These are phyloP conservation scores for Sebastes cheni DNA, from an alignment of 2,797 vertebrate genomes.

Conservation along the genomic window DNA sequence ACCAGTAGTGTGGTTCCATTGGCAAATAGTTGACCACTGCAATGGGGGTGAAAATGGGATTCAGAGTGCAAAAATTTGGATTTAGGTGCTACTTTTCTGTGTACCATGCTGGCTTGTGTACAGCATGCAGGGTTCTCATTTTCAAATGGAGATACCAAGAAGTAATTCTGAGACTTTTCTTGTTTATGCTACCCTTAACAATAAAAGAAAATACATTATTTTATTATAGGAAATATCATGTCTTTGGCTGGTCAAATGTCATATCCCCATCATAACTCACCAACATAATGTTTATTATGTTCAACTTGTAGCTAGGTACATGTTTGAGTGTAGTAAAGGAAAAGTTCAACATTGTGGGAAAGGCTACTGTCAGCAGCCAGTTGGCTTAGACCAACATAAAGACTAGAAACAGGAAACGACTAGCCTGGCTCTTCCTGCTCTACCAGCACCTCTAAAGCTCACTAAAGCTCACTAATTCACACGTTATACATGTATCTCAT, in stretches of 20 bases:
- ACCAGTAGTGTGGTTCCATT: conserved; percentile 2
- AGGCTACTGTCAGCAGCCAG: background rate
- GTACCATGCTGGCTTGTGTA: background rate
- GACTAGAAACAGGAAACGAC: background rate
- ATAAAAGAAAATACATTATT: no score
- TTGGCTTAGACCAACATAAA: background rate
- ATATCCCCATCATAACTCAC: background rate
- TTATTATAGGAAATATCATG: no score
- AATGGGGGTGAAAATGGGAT: background rate
- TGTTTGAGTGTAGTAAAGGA: background rate
- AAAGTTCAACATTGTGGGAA: background rate
- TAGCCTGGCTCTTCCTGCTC: background rate
- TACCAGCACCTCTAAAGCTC: background rate
- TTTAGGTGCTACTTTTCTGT: background rate
- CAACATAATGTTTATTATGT: background rate
- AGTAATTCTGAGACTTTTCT: background rate
- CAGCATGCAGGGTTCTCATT: background rate
- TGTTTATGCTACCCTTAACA: background rate
- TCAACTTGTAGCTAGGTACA: background rate
- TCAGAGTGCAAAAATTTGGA: background rate
- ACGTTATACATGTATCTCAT: background rate
- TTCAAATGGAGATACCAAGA: background rate
- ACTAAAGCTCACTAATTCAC: background rate
- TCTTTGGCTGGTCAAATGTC: background rate
- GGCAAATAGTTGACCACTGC: conserved; percentile 1